Base-by-base conservation (phyloP, 2,888 invertebrate genomes). In the Andrena bicolor region DNA sequence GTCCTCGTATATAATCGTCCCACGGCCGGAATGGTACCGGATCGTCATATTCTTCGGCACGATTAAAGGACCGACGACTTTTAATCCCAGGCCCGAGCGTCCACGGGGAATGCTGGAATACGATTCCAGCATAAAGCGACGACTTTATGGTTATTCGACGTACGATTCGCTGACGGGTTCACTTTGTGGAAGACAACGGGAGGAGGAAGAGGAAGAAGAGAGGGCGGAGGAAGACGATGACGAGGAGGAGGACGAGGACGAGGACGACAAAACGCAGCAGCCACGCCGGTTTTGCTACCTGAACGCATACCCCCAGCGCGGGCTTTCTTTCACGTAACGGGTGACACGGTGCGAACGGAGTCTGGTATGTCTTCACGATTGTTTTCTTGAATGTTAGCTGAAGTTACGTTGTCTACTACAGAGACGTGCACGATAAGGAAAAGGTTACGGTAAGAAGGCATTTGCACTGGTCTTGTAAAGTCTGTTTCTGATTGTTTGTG, bases 71-170 rank as follows among this genome's bases (percentile, higher is more conserved):
- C 87, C 88, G 87, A 76, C 88, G 79, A 66, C 75, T 86, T 69
- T 88, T 90, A 89, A 89, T 89, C 86, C 86, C 78, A 83, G 73
- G 61, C 72, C 66, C 80, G 79, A 73, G 82, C 77, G 74, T 85
- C 74, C 83, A 61, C 77, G 51, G 63, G 65, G 76, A 83, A 66
- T 82, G 84, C 85, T 74, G 87, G 87, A 86, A 88, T 89, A 89
- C 89, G 88, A 88, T 88, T 88, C 82, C 90, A 77, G 84, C 90
- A 90, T 89, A 89, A 89, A 89, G 80, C 88, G 89, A 87, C 83
- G 86, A 90, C 86, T 90, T 90, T 90, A 90, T 85, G 90, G 88
- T 90, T 90, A 90, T 90, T 90, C 88, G 88, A 83, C 82, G 89
- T 84, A 88, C 87, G 89, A 90, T 89, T 87, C 87, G 90, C 87